A percentile compares a stretch with the other conserved stretches of the same genome.
These are phyloP conservation scores for Periophthalmus magnuspinnatus DNA, from an alignment of 2,797 vertebrate species.

Conservation along the genomic window DNA sequence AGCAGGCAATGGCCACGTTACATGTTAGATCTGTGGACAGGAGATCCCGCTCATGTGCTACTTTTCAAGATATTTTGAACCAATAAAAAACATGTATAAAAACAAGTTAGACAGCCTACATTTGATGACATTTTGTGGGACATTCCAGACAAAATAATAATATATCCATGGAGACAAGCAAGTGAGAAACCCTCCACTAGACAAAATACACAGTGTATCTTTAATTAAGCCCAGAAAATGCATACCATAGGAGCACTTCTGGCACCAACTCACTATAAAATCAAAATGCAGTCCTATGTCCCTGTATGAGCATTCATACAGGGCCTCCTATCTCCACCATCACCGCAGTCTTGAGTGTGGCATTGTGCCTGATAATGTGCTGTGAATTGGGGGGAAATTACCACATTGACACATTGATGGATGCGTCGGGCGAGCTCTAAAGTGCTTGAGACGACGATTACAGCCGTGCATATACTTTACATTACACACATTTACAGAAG, in stretches of 20 bases:
- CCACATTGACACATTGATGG: conserved; percentile 16
- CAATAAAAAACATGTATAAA: no score
- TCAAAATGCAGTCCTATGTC: background rate
- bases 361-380: conserved; percentile 15
- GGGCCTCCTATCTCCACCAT: background rate
- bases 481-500: background rate
- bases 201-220: no score
- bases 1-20: background rate
- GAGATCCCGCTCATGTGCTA: background rate
- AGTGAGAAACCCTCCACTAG: no score
- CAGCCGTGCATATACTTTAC: background rate
- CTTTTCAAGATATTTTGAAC: no score
- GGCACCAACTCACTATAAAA: background rate
- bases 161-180: no score
- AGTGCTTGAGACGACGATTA: background rate
- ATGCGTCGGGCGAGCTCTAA: background rate
- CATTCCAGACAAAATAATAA: no score
- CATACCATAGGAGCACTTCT: background rate
- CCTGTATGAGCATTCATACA: background rate
- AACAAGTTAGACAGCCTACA: no score
- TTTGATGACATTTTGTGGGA: no score
- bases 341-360: background rate
- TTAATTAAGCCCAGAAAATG: no score
- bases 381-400: conserved; percentile 1
- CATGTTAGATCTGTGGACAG: background rate